phyloP scores from a whole-genome alignment of 2,113 vertebrate species.

The Mus musculus region GRCm39 chr15:22173501-22174000 shows the following conservation, averaged over 20 bases:
- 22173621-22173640: background rate
- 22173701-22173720: background rate
- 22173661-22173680: background rate
- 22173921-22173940: background rate
- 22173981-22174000: background rate
- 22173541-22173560: background rate
- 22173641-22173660: background rate
- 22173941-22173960: background rate
- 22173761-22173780: background rate
- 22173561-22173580: background rate
- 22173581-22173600: background rate
- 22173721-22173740: background rate
- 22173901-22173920: background rate
- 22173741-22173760: background rate
- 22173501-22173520: background rate
- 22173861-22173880: background rate
- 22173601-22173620: background rate
- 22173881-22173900: background rate
- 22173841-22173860: too few relatives aligned
- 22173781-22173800: background rate
- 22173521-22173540: background rate
- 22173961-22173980: background rate
- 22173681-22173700: background rate
- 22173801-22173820: background rate
- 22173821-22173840: background rate